phyloP scores from a whole-genome alignment of 2,888 invertebrate species.

The Trichogramma evanescens region DNA sequence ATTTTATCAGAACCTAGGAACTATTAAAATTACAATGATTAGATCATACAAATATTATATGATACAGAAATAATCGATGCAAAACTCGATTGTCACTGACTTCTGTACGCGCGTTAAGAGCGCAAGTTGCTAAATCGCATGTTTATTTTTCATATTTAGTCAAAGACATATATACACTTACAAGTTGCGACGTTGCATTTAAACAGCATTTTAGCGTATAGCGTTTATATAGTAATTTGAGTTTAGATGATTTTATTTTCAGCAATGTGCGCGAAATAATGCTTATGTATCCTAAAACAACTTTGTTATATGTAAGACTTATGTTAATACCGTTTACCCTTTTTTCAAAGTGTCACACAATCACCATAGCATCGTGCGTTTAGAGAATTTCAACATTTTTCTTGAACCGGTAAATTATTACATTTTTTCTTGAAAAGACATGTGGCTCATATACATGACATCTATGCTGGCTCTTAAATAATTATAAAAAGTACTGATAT shows the following conservation, averaged over 20 bases:
- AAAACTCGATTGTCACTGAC: constrained; percentile 22
- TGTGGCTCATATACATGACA: constrained; percentile 20
- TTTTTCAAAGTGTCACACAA: constrained; percentile 10
- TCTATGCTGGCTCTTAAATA: constrained; percentile 34
- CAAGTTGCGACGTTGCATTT: neutral
- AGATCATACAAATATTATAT: constrained; percentile 15
- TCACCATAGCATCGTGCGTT: constrained; percentile 16
- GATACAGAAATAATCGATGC: constrained; percentile 20
- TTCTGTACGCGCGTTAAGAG: constrained; percentile 19
- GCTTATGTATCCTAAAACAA: constrained; percentile 4
- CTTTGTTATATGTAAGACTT: constrained; percentile 16
- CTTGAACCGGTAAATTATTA: constrained; percentile 6
- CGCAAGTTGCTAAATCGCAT: constrained; percentile 1
- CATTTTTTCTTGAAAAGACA: constrained; percentile 14
- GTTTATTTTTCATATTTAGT: neutral
- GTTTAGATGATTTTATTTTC: constrained; percentile 7
- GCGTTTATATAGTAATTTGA: neutral
- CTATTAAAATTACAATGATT: constrained; percentile 1
- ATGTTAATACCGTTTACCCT: constrained; percentile 5
- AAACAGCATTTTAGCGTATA: too few relatives aligned
- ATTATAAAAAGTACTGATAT: constrained; percentile 44
- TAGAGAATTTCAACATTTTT: constrained; percentile 16
- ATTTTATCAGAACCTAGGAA: constrained; percentile 22
- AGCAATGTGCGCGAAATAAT: constrained; percentile 15
- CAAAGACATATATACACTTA: neutral